These are phyloP conservation scores for Pocillopora grandis DNA, from an alignment of 92 coral and sea anemone genomes.

Conservation along the genomic window DNA sequence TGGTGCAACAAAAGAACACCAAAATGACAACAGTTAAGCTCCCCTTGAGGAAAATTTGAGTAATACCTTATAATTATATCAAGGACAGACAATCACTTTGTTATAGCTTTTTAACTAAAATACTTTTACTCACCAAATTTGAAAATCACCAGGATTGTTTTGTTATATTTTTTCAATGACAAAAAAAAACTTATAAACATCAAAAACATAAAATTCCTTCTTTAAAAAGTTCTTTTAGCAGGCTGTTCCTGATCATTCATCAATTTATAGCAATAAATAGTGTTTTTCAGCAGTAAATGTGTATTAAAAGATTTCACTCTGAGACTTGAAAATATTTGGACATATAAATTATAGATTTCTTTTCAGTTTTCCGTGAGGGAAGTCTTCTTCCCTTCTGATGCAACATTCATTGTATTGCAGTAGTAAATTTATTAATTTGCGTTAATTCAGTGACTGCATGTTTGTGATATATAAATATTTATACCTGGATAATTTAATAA, in stretches of 20 bases:
- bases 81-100: background rate
- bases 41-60: too few species aligned
- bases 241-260: background rate
- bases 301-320: background rate
- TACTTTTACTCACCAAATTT: background rate
- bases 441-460: background rate
- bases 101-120: background rate
- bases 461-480: constrained; percentile 16
- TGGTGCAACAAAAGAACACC: background rate
- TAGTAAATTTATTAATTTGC: background rate
- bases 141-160: background rate
- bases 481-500: constrained; percentile 19
- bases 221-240: background rate
- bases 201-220: background rate
- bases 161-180: background rate
- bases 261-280: constrained; percentile 11
- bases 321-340: constrained; percentile 3
- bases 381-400: background rate
- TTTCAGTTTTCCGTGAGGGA: background rate
- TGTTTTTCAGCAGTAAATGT: background rate
- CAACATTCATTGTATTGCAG: background rate
- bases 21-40: background rate
- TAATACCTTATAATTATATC: too few species aligned
- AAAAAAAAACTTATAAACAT: background rate
- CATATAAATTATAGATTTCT: constrained; percentile 14